Conservation (phyloP, 2,113 vertebrate genomes). For the Paramisgurnus dabryanus region DNA sequence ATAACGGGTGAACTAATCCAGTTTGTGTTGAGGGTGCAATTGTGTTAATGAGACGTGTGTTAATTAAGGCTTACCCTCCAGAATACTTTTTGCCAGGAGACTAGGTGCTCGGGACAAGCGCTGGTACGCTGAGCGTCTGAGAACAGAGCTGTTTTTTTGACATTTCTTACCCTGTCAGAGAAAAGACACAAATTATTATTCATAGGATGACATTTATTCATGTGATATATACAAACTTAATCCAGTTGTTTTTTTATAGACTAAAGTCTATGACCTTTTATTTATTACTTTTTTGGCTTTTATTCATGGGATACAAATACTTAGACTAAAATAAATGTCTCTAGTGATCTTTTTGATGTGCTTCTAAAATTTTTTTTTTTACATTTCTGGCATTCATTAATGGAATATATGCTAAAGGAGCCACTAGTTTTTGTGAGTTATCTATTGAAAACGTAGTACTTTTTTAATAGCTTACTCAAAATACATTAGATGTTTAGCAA, state of each 20-base stretch:
- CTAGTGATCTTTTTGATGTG: too few species aligned
- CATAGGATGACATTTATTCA: constrained; percentile 18
- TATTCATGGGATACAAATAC: too few species aligned
- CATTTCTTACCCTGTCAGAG: constrained; percentile 71
- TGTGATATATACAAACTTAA: background rate
- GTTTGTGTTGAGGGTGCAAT: constrained; percentile 33
- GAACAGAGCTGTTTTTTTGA: constrained; percentile 62
- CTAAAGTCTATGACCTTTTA: too few species aligned
- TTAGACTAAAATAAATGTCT: too few species aligned
- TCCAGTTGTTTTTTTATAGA: too few species aligned
- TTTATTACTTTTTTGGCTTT: too few species aligned
- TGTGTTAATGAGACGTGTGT: constrained; percentile 56
- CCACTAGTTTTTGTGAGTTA: too few species aligned
- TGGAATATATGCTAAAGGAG: too few species aligned
- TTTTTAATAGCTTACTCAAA: background rate
- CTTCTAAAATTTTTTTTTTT: too few species aligned
- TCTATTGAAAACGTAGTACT: too few species aligned
- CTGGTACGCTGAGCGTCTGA: constrained; percentile 69
- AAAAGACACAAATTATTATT: constrained; percentile 53
- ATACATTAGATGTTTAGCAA: background rate
- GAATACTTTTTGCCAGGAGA: constrained; percentile 70
- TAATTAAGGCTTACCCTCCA: constrained; percentile 73
- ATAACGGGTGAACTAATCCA: constrained; percentile 46
- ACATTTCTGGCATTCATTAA: too few species aligned
- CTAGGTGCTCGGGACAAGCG: constrained; percentile 67